phyloP scores from a whole-genome alignment of 2,113 vertebrate genomes.

The Gymnogyps californianus region DNA sequence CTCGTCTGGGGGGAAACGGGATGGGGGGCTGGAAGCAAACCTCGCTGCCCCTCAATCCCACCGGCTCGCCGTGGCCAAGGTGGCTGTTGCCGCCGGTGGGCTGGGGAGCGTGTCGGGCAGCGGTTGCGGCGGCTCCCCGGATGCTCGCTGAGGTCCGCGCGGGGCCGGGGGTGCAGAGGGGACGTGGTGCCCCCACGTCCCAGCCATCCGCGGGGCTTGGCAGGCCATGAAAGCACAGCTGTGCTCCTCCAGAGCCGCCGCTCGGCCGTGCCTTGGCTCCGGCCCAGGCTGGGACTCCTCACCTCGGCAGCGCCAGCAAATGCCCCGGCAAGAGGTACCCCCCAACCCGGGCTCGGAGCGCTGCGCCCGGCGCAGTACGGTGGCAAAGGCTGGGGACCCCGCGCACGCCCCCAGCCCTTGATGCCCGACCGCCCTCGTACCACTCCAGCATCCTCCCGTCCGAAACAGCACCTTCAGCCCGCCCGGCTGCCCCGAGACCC shows the following conservation, averaged over 20 bases:
- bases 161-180: background rate
- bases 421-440: rapidly evolving
- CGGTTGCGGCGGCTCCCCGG: rapidly evolving
- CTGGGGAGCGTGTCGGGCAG: background rate
- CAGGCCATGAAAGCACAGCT: background rate
- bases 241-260: background rate
- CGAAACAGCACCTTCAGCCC: rapidly evolving
- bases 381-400: background rate
- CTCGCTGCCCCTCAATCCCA: rapidly evolving
- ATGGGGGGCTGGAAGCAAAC: background rate
- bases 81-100: background rate
- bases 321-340: rapidly evolving
- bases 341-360: rapidly evolving
- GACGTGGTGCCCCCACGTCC: background rate
- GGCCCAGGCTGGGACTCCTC: background rate
- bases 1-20: background rate
- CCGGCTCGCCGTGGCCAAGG: rapidly evolving
- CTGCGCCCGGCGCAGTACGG: rapidly evolving
- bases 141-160: rapidly evolving
- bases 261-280: background rate
- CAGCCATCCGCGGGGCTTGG: background rate
- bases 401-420: rapidly evolving
- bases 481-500: background rate
- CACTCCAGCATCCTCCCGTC: rapidly evolving
- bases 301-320: background rate